Evolutionary conservation across 2,888 invertebrate species (phyloP), one percentile per base, ranked within the genome.

Genomic region (Apodemia zela): DNA sequence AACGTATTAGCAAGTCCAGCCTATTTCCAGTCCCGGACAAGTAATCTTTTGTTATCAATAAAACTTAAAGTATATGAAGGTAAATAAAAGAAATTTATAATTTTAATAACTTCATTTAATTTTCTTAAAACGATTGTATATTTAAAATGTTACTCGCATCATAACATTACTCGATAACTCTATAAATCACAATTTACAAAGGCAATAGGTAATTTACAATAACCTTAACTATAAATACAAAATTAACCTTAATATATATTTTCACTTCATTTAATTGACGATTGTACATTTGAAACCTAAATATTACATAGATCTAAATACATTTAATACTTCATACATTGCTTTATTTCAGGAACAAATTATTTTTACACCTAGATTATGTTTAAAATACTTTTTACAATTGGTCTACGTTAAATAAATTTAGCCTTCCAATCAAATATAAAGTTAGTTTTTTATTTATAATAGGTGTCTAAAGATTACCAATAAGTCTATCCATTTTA

Each of bases 41-140:
- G 35, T 35, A 11, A 35, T 33, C 1, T 33, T 33, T 33, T 33
- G 1, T 33, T 5, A 33, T 7, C 7, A 33, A 6, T 5, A 33
- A 33, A 33, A 35, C 4, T 11, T 2, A 35, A 35, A 35, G 11
- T 35, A 35, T 35, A 35, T 11, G 11, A 18, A 72, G 70, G 0
- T n/a, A 18, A 21, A 62, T 49, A 58, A 45, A 29, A 62, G 29
- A 45, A 18, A 58, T 38, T 0, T 7, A 11, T 29, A 58, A 58
- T 58, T 58, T 62, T 58, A 45, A 51, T 33, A 62, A 62, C 38
- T 62, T 57, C 57, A 15, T 62, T 62, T 62, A 62, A 58, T 62
- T 58, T 21, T 57, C 45, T 58, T 62, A 62, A 62, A 62, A 57
- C 17, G 58, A 57, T 61, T 11, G 51, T 51, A 51, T 51, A 61